Base-by-base conservation (phyloP, 2,888 invertebrate genomes). In the Protodeltote pygarga region DNA sequence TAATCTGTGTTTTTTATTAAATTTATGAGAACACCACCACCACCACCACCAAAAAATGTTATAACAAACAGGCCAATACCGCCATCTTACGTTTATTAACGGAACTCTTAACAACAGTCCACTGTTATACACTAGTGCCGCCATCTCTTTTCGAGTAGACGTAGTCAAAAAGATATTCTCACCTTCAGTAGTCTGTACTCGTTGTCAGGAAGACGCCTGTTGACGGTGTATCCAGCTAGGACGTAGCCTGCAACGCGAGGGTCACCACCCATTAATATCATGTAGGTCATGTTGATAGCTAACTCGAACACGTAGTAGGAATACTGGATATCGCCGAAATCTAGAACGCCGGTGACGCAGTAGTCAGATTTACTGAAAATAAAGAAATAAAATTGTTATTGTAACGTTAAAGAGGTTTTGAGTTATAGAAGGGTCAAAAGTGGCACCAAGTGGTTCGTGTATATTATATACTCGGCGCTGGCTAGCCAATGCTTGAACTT, bases 261-360 rank as follows among this genome's bases (percentile, higher is more conserved):
- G 48, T 94, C 92, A 8, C 94, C 93, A 0, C 94, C 92, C 51
- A 95, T 89, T 19, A 97, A 81, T 78, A 97, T 95, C 93, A 96
- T 94, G 83, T 98, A 98, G 10, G 95, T 94, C 86, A 97, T 93
- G 1, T 95, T 89, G 50, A 98, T 95, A 1, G 97, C 97, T 48
- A 98, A 78, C 80, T 98, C 98, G 81, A 97, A 98, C 24, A 98
- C 87, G 53, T 95, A 93, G 73, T 94, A 96, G 0, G 95, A 94
- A 44, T 92, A 88, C 53, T 95, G 95, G 13, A 94, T 93, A 81
- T 98, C 98, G 0, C 97, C 97, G 77, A 98, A 98, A 88, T 98
- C 98, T 8, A 98, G 93, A 34, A 98, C 88, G 0, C 95, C 96
- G 1, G 90, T 83, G 5, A 97, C 90, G 34, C 89, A 87, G 85